A percentile compares a stretch with the other conserved stretches of the same genome.
These are phyloP conservation scores for Mastigias papua DNA, from an alignment of 30 jellyfish, hydroid and myxozoan genomes.

Conservation along the genomic window DNA sequence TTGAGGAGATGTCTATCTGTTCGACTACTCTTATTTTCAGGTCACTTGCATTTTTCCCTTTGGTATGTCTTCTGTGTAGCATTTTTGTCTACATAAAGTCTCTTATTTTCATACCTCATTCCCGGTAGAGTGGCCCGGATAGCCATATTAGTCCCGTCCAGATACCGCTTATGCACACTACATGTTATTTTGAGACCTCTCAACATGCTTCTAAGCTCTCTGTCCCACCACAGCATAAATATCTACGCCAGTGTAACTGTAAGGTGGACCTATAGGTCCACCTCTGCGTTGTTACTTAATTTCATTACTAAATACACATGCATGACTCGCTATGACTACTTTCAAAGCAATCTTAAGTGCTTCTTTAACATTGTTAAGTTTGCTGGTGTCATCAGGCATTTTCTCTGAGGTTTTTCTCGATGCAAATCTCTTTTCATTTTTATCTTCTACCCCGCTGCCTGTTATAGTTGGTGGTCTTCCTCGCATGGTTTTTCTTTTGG, in stretches of 20 bases:
- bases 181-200: background rate
- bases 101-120: background rate
- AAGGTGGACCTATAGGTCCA: too few relatives aligned
- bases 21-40: background rate
- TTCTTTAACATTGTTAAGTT: slow-evolving; percentile 7
- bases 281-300: slow-evolving; percentile 21
- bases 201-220: background rate
- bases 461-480: background rate
- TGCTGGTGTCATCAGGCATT: background rate
- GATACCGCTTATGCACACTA: slow-evolving; percentile 1
- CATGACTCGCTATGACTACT: slow-evolving; percentile 18
- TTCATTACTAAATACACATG: slow-evolving; percentile 2
- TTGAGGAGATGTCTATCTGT: background rate
- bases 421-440: background rate
- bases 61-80: background rate
- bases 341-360: slow-evolving; percentile 22
- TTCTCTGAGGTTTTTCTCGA: background rate
- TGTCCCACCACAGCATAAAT: background rate
- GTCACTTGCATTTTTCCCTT: background rate
- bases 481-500: too few relatives aligned
- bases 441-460: background rate
- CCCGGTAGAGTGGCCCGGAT: background rate
- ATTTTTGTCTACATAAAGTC: background rate
- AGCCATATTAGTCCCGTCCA: slow-evolving; percentile 14
- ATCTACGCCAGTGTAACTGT: slow-evolving; percentile 14